Conservation (phyloP, 2,113 vertebrate species). For the Malurus alboscapulatus region DNA sequence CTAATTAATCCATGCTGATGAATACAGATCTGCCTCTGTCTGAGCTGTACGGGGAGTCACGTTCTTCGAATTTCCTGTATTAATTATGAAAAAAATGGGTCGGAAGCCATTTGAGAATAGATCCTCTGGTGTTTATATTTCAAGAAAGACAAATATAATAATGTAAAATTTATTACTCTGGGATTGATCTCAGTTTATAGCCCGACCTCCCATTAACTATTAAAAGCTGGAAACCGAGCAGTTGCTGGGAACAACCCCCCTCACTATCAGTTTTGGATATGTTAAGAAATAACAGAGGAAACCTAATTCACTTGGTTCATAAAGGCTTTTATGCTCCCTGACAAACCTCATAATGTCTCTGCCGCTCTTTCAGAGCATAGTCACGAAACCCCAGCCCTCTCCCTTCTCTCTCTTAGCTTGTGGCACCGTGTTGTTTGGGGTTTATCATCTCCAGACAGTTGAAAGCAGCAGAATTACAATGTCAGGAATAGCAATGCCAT, state of each 20-base stretch:
- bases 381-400: background rate
- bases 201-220: constrained; percentile 33
- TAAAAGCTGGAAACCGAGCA: background rate
- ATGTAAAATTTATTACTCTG: constrained; percentile 55
- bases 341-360: background rate
- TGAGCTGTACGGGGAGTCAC: constrained; percentile 26
- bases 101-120: constrained; percentile 57
- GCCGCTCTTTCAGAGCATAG: background rate
- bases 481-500: background rate
- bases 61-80: constrained; percentile 56
- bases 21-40: constrained; percentile 33
- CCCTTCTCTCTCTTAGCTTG: background rate
- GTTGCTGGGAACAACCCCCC: background rate
- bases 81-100: constrained; percentile 62
- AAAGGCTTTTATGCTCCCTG: constrained; percentile 3
- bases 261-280: background rate
- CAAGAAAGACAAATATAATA: constrained; percentile 67
- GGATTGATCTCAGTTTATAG: constrained; percentile 32
- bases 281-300: constrained; percentile 14
- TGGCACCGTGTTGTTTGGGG: background rate
- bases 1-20: constrained; percentile 55
- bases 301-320: background rate
- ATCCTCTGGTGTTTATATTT: constrained; percentile 54
- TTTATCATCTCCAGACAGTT: background rate
- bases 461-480: background rate